These are phyloP conservation scores for Protula sp. DNA, from an alignment of 2,888 invertebrate genomes.

Conservation along the genomic window DNA sequence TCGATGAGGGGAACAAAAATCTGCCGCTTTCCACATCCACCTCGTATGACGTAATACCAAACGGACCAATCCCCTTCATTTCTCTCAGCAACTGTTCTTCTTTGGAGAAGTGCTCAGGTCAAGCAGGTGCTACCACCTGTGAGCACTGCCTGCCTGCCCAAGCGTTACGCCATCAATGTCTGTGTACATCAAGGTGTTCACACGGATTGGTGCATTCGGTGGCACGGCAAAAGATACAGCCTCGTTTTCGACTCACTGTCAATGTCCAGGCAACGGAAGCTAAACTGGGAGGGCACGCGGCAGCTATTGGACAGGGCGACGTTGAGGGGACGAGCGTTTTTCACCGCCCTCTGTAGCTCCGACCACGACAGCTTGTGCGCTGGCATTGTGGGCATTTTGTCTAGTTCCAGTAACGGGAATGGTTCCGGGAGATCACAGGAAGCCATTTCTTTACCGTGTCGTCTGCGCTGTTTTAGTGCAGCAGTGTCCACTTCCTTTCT, in stretches of 20 bases:
- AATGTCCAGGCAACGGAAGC: constrained; percentile 38
- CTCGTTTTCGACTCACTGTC: constrained; percentile 58
- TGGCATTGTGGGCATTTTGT: neutral
- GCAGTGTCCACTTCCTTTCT: too few species aligned
- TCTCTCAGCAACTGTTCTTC: constrained; percentile 90
- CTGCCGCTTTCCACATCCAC: constrained; percentile 74
- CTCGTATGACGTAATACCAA: constrained; percentile 89
- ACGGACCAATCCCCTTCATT: constrained; percentile 81
- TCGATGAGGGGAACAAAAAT: constrained; percentile 85
- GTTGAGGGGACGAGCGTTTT: constrained; percentile 44
- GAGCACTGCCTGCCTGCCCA: neutral
- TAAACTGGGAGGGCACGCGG: constrained; percentile 45
- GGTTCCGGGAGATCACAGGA: neutral
- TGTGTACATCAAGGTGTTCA: constrained; percentile 79
- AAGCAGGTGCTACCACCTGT: constrained; percentile 8
- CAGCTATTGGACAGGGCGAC: constrained; percentile 41
- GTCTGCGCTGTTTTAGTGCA: too few species aligned
- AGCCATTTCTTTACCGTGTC: neutral
- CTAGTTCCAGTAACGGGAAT: neutral
- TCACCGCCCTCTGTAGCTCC: constrained; percentile 44
- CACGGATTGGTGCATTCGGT: constrained; percentile 70
- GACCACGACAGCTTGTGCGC: constrained; percentile 39
- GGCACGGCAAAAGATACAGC: constrained; percentile 86
- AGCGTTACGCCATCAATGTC: constrained; percentile 62
- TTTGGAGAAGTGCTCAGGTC: constrained; percentile 62